A percentile compares a stretch with the other conserved stretches of the same genome.
Conservation (phyloP, 2,113 vertebrate genomes). For the Corvus moneduloides region DNA sequence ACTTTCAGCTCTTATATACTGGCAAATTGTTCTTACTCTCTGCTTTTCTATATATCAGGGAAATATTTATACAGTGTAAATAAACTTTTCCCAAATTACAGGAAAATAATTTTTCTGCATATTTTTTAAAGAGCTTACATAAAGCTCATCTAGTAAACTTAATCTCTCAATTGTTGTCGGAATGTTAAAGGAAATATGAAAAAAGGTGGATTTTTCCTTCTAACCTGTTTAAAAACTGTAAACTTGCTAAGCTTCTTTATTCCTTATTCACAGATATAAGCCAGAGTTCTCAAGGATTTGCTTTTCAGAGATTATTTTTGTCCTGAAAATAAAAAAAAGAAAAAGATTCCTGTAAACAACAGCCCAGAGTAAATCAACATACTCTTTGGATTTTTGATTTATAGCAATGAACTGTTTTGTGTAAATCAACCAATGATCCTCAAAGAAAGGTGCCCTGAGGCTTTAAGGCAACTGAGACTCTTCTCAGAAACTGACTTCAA, state of each 20-base stretch:
- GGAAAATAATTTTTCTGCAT: background rate
- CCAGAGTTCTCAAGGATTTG: background rate
- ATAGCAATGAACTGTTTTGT: conserved; percentile 23
- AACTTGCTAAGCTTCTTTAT: background rate
- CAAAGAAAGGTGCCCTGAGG: conserved; percentile 49
- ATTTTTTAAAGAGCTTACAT: background rate
- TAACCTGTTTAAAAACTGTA: background rate
- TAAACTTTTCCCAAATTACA: background rate
- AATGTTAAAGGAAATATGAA: background rate
- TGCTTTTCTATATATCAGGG: background rate
- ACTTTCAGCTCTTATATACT: conserved; percentile 4
- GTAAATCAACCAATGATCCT: conserved; percentile 47
- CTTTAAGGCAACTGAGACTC: conserved; percentile 40
- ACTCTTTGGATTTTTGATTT: conserved; percentile 47
- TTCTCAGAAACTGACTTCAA: conserved; percentile 26
- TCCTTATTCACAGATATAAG: background rate
- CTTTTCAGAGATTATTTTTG: conserved; percentile 1
- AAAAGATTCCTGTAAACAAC: background rate
- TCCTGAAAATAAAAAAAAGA: background rate
- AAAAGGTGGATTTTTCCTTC: background rate
- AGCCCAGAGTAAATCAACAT: conserved; percentile 32
- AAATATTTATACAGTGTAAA: background rate
- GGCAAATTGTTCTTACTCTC: background rate
- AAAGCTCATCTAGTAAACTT: background rate
- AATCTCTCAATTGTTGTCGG: background rate